Evolutionary conservation across 2,888 invertebrate genomes (phyloP), one percentile per base, ranked within the genome.

Genomic region (Podotricha telesiphe): DNA sequence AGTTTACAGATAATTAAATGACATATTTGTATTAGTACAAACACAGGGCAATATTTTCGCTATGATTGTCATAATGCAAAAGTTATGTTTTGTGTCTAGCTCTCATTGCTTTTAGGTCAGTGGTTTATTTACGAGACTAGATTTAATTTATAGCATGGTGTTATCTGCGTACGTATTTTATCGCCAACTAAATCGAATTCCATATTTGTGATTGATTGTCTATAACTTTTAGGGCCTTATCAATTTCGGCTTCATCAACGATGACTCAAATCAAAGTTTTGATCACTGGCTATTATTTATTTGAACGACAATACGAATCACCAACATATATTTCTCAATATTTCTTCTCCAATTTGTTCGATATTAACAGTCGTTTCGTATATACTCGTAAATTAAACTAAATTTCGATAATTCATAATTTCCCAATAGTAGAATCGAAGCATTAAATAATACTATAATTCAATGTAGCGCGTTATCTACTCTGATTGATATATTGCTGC

Each of bases 181-280:
- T 75, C 75, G 72, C 59, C 79, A 78, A 80, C 79, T 79, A 77
- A 77, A 75, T 73, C 75, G 74, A 77, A 79, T 79, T 75, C 77
- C 78, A 71, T 68, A 67, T 73, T 73, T 74, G 59, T 73, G 74
- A 77, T 77, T 77, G 76, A 76, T 77, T 70, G 62, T 72, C 64
- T 72, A 73, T 68, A 48, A 68, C 50, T 64, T 70, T 69, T 68
- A 66, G 71, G 55, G 63, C 20, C 42, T 67, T 67, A 67, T 62
- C 68, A 71, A 71, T 69, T 59, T 63, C 62, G n/a, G 51, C 47
- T 62, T 61, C 15, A 50, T 51, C 40, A 64, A 50, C 51, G 37
- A 65, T 62, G 61, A 61, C 53, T 59, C 50, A 15, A 59, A 51
- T 28, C 40, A 42, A 56, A 28, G 34, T 13, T 62, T 62, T 20